These are phyloP conservation scores for Cacatua alba DNA, from an alignment of 2,113 vertebrate species.

Conservation along the genomic window DNA sequence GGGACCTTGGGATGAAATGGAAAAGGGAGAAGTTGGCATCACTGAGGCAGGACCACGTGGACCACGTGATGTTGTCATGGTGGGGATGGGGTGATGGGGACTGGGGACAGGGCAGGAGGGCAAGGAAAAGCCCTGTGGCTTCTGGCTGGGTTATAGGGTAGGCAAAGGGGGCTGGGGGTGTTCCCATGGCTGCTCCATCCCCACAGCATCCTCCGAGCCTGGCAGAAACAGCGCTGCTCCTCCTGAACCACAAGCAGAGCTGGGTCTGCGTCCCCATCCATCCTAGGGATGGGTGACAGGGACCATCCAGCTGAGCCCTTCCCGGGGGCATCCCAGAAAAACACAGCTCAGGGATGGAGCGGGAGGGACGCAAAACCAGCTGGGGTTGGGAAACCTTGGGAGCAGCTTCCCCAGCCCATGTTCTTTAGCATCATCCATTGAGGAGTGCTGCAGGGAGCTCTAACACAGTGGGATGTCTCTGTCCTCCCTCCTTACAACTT, in stretches of 20 bases:
- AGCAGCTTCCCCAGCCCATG: background rate
- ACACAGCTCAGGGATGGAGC: background rate
- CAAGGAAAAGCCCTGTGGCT: background rate
- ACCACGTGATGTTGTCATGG: background rate
- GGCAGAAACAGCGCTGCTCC: background rate
- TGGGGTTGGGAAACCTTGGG: background rate
- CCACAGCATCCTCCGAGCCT: background rate
- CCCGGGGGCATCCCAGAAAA: background rate
- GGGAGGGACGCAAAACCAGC: background rate
- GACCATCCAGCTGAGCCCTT: background rate
- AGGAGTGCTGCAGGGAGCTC: background rate
- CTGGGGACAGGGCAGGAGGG: background rate
- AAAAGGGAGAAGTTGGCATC: slow-evolving; percentile 77
- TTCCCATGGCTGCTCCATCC: background rate
- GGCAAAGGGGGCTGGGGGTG: background rate
- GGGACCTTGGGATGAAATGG: slow-evolving; percentile 87
- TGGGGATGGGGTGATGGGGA: background rate
- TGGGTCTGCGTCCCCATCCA: background rate
- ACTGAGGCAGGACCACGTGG: background rate
- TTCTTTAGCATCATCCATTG: background rate
- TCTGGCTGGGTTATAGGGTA: background rate
- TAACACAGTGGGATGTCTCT: background rate
- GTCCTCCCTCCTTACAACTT: background rate
- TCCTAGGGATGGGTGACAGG: background rate
- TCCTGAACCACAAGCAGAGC: background rate